Evolutionary conservation across 2,888 invertebrate genomes (phyloP).

Genomic region (Tigriopus californicus): DNA sequence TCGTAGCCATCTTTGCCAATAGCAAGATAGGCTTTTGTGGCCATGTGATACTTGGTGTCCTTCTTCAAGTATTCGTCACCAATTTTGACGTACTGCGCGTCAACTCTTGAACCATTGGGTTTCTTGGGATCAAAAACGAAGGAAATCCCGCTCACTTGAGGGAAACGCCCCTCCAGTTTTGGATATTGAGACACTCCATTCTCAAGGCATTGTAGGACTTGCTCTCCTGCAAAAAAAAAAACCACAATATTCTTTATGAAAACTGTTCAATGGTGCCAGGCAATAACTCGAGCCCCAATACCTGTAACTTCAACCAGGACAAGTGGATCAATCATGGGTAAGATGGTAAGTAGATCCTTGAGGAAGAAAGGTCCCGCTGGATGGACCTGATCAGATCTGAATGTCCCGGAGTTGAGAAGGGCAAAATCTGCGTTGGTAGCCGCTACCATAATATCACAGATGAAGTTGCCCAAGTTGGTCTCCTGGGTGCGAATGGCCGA

Average conservation of each 20-base stretch:
- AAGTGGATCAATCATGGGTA: constrained; percentile 68
- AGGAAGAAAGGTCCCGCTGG: constrained; percentile 65
- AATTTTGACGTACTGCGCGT: constrained; percentile 51
- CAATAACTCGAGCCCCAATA: constrained; percentile 23
- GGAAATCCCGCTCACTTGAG: constrained; percentile 46
- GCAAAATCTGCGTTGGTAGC: constrained; percentile 70
- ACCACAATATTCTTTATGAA: neutral
- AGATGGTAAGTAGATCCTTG: constrained; percentile 57
- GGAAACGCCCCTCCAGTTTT: constrained; percentile 67
- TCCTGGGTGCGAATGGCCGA: constrained; percentile 55
- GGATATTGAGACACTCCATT: constrained; percentile 72
- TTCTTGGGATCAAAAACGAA: constrained; percentile 34
- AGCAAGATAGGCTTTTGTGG: constrained; percentile 60
- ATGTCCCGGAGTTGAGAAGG: constrained; percentile 68
- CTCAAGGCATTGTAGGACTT: constrained; percentile 51
- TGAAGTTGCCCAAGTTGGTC: constrained; percentile 73
- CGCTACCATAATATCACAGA: constrained; percentile 50
- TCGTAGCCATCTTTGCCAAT: constrained; percentile 68
- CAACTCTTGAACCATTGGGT: constrained; percentile 46
- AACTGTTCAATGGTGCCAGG: neutral
- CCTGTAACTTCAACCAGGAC: constrained; percentile 54
- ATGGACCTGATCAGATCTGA: constrained; percentile 54
- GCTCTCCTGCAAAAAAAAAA: constrained; percentile 36
- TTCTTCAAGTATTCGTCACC: constrained; percentile 60
- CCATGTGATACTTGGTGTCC: constrained; percentile 51